Evolutionary conservation across 1,140 invertebrate species (phyloP).

Genomic region (Achroia grisella): DNA sequence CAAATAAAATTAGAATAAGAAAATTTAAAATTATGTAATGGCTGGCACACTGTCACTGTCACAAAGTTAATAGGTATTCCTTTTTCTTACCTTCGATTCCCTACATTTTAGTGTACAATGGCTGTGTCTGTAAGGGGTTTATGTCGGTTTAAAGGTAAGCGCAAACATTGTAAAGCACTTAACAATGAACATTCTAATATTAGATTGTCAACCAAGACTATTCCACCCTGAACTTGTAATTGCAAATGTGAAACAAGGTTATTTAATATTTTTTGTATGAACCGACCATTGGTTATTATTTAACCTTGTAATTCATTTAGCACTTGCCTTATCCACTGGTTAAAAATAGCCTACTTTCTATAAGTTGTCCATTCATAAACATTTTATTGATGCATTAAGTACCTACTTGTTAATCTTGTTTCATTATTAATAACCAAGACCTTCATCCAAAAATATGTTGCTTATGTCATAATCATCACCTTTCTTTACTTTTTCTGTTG

Average conservation of each 20-base stretch:
- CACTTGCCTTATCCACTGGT: neutral
- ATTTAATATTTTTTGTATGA: neutral
- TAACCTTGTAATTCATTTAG: conserved; percentile 21
- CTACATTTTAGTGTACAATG: conserved; percentile 47
- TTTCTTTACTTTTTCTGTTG: no score
- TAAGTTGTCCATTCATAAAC: neutral
- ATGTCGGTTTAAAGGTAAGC: conserved; percentile 57
- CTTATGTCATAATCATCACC: no score
- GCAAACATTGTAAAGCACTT: no score
- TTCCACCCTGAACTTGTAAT: no score
- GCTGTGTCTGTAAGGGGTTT: conserved; percentile 58
- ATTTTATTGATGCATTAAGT: neutral
- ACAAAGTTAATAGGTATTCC: conserved; percentile 38
- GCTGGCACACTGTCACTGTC: conserved; percentile 53
- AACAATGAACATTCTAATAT: no score
- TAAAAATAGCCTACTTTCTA: no score
- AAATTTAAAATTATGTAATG: conserved; percentile 55
- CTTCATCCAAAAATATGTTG: conserved; percentile 57
- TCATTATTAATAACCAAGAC: conserved; percentile 46
- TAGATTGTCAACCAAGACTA: no score
- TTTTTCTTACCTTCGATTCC: conserved; percentile 10
- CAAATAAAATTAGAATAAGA: neutral
- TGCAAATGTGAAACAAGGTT: no score
- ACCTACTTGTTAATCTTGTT: conserved; percentile 35
- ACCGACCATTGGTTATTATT: no score